phyloP scores from a whole-genome alignment of 2,888 invertebrate species.

The Incurvaria masculella region DNA sequence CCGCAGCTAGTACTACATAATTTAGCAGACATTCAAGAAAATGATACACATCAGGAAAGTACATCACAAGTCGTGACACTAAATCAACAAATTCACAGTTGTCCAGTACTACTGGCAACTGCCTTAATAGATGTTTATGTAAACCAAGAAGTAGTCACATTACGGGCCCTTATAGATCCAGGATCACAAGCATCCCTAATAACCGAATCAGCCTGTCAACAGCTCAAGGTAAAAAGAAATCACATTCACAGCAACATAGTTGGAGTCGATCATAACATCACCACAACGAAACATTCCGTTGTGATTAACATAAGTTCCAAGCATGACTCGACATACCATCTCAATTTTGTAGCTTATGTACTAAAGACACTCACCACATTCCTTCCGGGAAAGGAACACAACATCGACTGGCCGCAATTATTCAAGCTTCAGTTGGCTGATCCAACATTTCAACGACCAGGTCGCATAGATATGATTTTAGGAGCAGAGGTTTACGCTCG shows the following conservation, averaged over 20 bases:
- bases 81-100: neutral
- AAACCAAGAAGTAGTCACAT: conserved; percentile 11
- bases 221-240: conserved; percentile 13
- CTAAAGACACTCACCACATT: conserved; percentile 12
- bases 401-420: neutral
- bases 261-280: conserved; percentile 15
- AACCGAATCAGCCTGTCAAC: conserved; percentile 13
- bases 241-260: conserved; percentile 14
- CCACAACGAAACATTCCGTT: conserved; percentile 13
- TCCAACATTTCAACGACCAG: neutral
- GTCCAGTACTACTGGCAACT: conserved; percentile 5
- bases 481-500: neutral
- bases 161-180: too few species aligned
- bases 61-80: neutral
- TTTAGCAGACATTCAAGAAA: too few species aligned
- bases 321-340: neutral
- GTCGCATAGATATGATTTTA: neutral
- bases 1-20: too few species aligned
- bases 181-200: too few species aligned
- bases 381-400: neutral
- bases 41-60: too few species aligned
- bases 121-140: conserved; percentile 12
- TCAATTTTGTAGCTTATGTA: conserved; percentile 12
- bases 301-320: conserved; percentile 5
- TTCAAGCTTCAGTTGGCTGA: neutral